These are phyloP conservation scores for Biston stratarius DNA, from an alignment of 2,888 invertebrate genomes.

Conservation along the genomic window DNA sequence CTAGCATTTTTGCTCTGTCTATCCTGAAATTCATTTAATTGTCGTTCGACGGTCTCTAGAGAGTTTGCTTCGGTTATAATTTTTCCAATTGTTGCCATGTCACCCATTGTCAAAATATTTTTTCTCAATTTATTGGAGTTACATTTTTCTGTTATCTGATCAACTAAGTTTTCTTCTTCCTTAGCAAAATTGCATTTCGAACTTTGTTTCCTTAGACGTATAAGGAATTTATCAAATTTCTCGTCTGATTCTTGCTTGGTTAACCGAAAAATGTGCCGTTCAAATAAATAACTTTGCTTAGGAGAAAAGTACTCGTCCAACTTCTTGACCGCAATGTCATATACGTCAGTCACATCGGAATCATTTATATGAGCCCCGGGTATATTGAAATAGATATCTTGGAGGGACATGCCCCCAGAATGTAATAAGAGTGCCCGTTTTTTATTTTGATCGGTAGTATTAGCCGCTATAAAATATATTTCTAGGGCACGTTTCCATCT, in stretches of 20 bases:
- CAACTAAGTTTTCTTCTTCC: neutral
- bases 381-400: neutral
- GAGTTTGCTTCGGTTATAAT: neutral
- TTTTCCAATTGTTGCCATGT: neutral
- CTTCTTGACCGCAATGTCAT: neutral
- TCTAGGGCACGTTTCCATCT: neutral
- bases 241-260: neutral
- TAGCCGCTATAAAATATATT: neutral
- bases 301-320: neutral
- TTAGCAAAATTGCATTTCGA: neutral
- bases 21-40: no score
- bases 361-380: neutral
- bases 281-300: neutral
- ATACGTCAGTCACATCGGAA: neutral
- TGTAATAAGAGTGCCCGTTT: neutral
- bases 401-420: neutral
- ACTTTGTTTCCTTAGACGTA: neutral
- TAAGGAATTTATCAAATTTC: neutral
- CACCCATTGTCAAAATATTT: neutral
- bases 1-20: no score
- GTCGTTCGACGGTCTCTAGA: neutral
- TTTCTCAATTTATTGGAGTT: neutral
- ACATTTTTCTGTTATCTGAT: neutral
- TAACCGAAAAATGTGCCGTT: neutral
- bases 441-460: no score